Evolutionary conservation across 2,113 vertebrate species (phyloP), one percentile per base, ranked within the genome.

Genomic region (Hippocampus mohnikei): DNA sequence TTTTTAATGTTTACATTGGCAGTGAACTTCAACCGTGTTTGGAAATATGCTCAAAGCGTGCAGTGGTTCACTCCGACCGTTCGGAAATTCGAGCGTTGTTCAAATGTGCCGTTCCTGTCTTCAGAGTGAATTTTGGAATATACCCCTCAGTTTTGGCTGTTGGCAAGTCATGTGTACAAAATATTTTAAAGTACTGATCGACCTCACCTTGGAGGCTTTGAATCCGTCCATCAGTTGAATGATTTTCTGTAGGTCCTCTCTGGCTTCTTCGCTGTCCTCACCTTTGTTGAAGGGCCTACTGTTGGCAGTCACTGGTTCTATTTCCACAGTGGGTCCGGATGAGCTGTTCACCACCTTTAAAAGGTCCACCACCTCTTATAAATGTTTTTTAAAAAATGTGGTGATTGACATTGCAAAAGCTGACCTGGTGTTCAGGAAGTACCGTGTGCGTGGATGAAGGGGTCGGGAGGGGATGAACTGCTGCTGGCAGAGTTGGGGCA

Each of bases 151-250:
- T 25, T 16, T 29, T 6, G 6, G 5, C 56, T 15, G 4, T 27
- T 29, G 27, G 25, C 25, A 59, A 59, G 23, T 59, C 12, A 59
- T 59, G 56, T 59, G 12, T 29, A 5, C 12, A 59, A 15, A 59
- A 59, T 6, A 59, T 1, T 16, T 18, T 12, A 59, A 59, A 59
- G 44, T 62, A 46, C 42, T 61, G 20, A 52, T 46, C 9, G 52
- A 5, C 3, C 53, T 75, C 91, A 98, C 96, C 96, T 98, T 95
- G 55, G 96, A 96, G 1, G 93, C 94, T 91, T 91, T 95, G 82
- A 96, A 97, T 50, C 95, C 94, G 72, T 96, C 94, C 41, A 95
- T 66, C 40, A 98, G 85, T 12, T 91, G 79, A 8, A 89, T 67
- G n/a, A 98, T 91, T 74, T 60, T 85, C 2, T 85, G 90, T 65